These are phyloP conservation scores for Trichogramma dendrolimi DNA, from an alignment of 2,888 invertebrate genomes.

Conservation along the genomic window DNA sequence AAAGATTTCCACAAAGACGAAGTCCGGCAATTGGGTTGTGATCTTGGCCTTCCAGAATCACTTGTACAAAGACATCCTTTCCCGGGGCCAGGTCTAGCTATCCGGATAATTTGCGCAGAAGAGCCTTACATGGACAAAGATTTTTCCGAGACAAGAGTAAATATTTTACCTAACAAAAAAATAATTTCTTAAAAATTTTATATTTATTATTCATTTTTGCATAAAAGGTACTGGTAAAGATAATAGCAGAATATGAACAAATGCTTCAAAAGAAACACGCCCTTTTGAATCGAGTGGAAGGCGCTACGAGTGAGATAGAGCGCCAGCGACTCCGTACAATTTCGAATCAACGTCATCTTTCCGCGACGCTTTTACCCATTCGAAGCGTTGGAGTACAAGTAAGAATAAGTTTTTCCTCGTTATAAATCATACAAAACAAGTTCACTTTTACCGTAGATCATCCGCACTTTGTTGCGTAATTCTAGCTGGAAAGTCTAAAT, in stretches of 20 bases:
- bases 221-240: slow-evolving; percentile 78
- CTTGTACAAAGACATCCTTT: slow-evolving; percentile 95
- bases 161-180: slow-evolving; percentile 16
- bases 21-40: slow-evolving; percentile 81
- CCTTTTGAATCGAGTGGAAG: slow-evolving; percentile 78
- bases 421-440: not conserved
- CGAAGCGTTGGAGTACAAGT: slow-evolving; percentile 97
- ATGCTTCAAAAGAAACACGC: slow-evolving; percentile 92
- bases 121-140: slow-evolving; percentile 92
- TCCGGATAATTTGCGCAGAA: slow-evolving; percentile 91
- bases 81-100: slow-evolving; percentile 97
- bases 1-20: slow-evolving; percentile 99
- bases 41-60: slow-evolving; percentile 80
- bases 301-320: slow-evolving; percentile 73
- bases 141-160: slow-evolving; percentile 88
- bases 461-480: too few relatives aligned
- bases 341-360: slow-evolving; percentile 71
- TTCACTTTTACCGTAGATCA: not conserved
- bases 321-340: slow-evolving; percentile 63
- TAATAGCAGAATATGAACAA: slow-evolving; percentile 88
- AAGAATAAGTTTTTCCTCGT: slow-evolving; percentile 33
- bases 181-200: slow-evolving; percentile 4
- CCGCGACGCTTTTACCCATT: slow-evolving; percentile 85
- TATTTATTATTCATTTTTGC: slow-evolving; percentile 4
- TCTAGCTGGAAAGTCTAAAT: too few relatives aligned